Evolutionary conservation across 1,140 invertebrate genomes (phyloP), one percentile per base, ranked within the genome.

Genomic region (Lepidurus apus): DNA sequence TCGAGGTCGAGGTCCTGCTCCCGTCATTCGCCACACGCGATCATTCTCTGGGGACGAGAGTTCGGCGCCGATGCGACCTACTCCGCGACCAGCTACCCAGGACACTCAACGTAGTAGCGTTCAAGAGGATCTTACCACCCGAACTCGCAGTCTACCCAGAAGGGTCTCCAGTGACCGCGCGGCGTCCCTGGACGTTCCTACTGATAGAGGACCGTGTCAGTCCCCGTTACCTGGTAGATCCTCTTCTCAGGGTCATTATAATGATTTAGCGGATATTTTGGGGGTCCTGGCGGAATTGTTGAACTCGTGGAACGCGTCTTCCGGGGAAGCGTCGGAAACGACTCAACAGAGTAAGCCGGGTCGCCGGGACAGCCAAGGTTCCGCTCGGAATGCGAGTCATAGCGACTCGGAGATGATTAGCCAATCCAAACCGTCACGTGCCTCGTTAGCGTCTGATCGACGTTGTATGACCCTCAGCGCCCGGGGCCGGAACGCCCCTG

Each of bases 401-500:
- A 65, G 53, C 53, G 53, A 65, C n/a, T 65, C 53, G 53, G 53
- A 65, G 21, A 65, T 21, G 53, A 65, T 65, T 65, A 65, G 53
- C 21, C 53, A 65, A 65, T 13, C 53, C 7, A 65, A 65, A 65
- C 53, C 53, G 53, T 17, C 53, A 65, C 53, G 53, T 65, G 53
- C 53, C 53, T 65, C 53, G 6, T 65, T 21, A 65, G 17, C 21
- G 21, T 13, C 9, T 21, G 45, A 47, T 47, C 53, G 53, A 65
- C 53, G 53, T 65, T 65, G 45, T 47, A 47, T 10, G 45, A 47
- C 53, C 53, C 9, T 65, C 53, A 65, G 9, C n/a, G 8, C 53
- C 17, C 13, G 34, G 34, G 34, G 53, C 53, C 53, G 53, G 53
- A 65, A 17, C 21, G n/a, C 13, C 6, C 53, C 53, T 7, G n/a